Base-by-base conservation (phyloP, 1,140 invertebrate species). In the Panagrolaimus sp. region DNA sequence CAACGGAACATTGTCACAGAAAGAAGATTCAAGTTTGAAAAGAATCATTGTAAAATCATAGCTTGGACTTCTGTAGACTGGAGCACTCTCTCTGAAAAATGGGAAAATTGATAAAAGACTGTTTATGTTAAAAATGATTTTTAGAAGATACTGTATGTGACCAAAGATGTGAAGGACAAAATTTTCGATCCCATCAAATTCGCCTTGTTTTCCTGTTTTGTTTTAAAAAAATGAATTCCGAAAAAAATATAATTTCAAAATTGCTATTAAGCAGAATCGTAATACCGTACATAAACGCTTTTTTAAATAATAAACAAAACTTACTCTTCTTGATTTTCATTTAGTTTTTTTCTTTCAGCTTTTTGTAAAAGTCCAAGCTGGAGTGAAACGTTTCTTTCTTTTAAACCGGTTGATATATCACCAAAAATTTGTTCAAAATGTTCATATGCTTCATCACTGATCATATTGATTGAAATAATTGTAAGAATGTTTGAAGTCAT, bases 291-390 rank as follows among this genome's bases (percentile, higher is more conserved):
- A n/a, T n/a, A n/a, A n/a, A n/a, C n/a, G n/a, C n/a, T n/a, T n/a
- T n/a, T n/a, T n/a, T n/a, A n/a, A n/a, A n/a, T n/a, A n/a, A n/a
- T n/a, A n/a, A n/a, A n/a, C n/a, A n/a, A 62, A 15, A 7, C 17
- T 64, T 14, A 10, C 10, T 0, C 8, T 38, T 17, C 17, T 15
- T 1, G 62, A 24, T 17, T 9, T 3, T n/a, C n/a, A n/a, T n/a
- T n/a, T n/a, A n/a, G n/a, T n/a, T 38, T 9, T 38, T 64, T 21
- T 21, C 52, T 14, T 24, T 58, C 21, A 38, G 21, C 52, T 28
- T 64, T 64, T 64, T 64, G 63, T 17, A 64, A 12, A 17, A 64
- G 28, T 5, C 63, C 43, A 17, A 64, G 28, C 10, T 64, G 63
- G 10, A 64, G 14, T 8, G 28, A 17, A 64, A 64, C 43, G 14